phyloP scores from a whole-genome alignment of 2,113 vertebrate genomes.

The Ictalurus furcatus region DNA sequence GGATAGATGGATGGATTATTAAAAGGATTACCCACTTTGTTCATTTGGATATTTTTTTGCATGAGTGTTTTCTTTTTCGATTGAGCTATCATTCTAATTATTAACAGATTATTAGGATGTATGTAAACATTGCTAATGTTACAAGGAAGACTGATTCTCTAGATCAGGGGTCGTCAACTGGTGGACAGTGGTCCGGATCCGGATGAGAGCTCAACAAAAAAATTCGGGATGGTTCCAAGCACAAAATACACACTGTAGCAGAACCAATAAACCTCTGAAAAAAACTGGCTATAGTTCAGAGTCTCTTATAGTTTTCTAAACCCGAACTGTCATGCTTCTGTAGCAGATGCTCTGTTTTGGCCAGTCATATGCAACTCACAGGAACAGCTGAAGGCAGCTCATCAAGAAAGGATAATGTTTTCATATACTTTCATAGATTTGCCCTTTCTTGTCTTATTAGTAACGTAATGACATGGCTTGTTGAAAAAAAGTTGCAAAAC shows the following conservation, averaged over 20 bases:
- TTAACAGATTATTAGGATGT: background rate
- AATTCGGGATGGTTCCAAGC: background rate
- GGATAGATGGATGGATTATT: background rate
- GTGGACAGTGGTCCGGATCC: background rate
- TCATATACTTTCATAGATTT: background rate
- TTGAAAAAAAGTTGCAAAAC: background rate
- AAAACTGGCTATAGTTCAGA: background rate
- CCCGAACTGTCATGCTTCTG: background rate
- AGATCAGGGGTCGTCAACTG: background rate
- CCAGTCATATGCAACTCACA: background rate
- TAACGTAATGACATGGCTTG: background rate
- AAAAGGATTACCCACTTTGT: too few relatives aligned
- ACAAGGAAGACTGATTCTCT: background rate
- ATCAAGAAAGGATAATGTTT: background rate
- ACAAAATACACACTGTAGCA: background rate
- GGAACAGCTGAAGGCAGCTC: background rate
- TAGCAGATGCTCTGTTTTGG: background rate
- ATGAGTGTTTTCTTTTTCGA: background rate
- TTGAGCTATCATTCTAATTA: background rate
- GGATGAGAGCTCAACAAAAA: background rate
- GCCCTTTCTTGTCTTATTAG: background rate
- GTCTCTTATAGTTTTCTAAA: background rate
- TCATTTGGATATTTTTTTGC: background rate
- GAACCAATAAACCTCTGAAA: background rate
- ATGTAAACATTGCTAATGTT: background rate